Conservation (phyloP, 2,113 vertebrate genomes). For the Columba janthina region DNA sequence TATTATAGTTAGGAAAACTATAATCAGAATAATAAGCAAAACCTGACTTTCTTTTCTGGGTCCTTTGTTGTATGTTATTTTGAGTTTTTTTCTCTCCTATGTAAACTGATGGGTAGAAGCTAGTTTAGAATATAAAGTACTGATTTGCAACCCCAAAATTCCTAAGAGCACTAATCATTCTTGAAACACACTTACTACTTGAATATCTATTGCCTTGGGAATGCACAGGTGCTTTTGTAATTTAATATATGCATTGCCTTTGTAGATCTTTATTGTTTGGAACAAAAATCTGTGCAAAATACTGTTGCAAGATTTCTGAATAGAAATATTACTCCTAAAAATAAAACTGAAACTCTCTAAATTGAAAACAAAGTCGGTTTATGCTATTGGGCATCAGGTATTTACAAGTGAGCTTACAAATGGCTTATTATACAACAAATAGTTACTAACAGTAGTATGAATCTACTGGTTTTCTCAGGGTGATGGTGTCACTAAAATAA, state of each 20-base stretch:
- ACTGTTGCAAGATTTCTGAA: background rate
- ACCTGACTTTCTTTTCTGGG: constrained; percentile 38
- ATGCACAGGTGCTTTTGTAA: background rate
- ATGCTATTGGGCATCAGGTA: background rate
- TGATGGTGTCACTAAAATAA: background rate
- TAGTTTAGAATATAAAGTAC: background rate
- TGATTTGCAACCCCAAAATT: background rate
- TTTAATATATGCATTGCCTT: background rate
- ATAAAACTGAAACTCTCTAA: background rate
- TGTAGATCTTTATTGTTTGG: background rate
- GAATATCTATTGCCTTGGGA: background rate
- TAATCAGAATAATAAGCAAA: constrained; percentile 61
- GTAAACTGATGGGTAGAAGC: background rate
- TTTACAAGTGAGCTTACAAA: background rate
- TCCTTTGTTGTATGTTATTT: background rate
- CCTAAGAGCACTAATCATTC: background rate
- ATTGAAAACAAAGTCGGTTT: background rate
- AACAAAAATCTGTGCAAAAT: background rate
- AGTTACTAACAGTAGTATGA: background rate
- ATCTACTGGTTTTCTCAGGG: background rate
- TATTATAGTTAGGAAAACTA: constrained; percentile 1
- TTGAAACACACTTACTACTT: background rate
- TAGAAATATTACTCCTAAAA: background rate
- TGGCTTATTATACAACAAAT: background rate
- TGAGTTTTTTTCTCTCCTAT: background rate